Evolutionary conservation across 53 echinoderm and acorn worm genomes (phyloP), one percentile per base, ranked within the genome.

Genomic region (Hippasteria phrygiana): DNA sequence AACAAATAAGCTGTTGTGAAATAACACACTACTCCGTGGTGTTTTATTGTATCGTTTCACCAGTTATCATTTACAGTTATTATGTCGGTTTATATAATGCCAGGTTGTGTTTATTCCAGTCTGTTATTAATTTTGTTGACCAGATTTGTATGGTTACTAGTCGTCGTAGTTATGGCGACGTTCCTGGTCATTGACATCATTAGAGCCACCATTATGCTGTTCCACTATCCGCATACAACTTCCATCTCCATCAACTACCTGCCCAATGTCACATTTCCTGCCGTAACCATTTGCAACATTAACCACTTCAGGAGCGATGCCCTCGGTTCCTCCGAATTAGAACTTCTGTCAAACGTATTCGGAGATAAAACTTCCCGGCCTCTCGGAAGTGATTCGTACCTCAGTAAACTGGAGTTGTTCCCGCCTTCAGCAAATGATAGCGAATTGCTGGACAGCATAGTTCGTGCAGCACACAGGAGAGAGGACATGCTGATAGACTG

Each of bases 231-330:
- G 7, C 54, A 88, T 8, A 56, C 69, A 5, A 93, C 71, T 34
- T 36, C 69, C 20, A 55, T 93, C 43, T 38, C 48, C 24, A 65
- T 93, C 22, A 93, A 84, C 53, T 77, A 93, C 53, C 90, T 93
- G 6, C 12, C 33, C 1, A 64, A 86, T 42, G 35, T 93, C 33
- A 33, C 24, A 35, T 93, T 93, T 71, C 93, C 93, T 18, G 93
- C 93, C 17, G 75, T 93, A 8, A 93, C 93, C 14, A 29, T 93
- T 0, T 93, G 93, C 47, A 93, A 93, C 67, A 66, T 82, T 33
- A 93, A 93, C 83, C 62, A 62, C 42, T 41, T 42, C 14, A 40
- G 80, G 62, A 59, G 12, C 5, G 62, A 40, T 1, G 31, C 36
- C 7, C 13, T 73, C 17, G 17, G 20, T 11, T 3, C 43, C 1